phyloP scores from a whole-genome alignment of 2,888 invertebrate genomes.

The Heliconius ismenius region DNA sequence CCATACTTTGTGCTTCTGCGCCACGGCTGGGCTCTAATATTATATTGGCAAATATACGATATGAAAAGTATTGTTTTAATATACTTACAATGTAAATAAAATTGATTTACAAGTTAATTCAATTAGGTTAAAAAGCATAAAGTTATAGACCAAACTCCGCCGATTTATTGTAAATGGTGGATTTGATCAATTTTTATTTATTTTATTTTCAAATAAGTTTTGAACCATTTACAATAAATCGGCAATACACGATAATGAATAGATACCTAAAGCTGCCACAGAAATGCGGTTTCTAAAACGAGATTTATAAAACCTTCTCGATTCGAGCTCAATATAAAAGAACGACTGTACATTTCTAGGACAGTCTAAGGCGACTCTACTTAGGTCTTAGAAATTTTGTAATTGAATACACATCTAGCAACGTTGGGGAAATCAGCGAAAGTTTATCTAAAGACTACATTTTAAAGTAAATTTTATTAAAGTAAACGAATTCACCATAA shows the following conservation, averaged over 20 bases:
- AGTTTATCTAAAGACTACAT: no score
- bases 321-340: slow-evolving; percentile 18
- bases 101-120: background rate
- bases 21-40: no score
- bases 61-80: background rate
- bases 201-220: background rate
- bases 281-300: slow-evolving; percentile 20
- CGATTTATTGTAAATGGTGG: no score
- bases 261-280: slow-evolving; percentile 21
- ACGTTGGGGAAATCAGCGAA: background rate
- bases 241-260: slow-evolving; percentile 21
- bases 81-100: background rate
- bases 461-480: no score
- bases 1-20: no score
- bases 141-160: background rate
- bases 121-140: background rate
- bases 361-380: slow-evolving; percentile 22
- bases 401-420: slow-evolving; percentile 17
- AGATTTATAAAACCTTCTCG: slow-evolving; percentile 25
- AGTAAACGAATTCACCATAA: no score
- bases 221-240: slow-evolving; percentile 18
- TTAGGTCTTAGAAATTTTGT: slow-evolving; percentile 24
- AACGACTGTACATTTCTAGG: slow-evolving; percentile 20
- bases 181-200: slow-evolving; percentile 4
- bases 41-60: background rate